Percentiles rank a stretch among this genome's conserved stretches.
phyloP scores from a whole-genome alignment of 1,140 invertebrate genomes.

The Bombus impatiens region DNA sequence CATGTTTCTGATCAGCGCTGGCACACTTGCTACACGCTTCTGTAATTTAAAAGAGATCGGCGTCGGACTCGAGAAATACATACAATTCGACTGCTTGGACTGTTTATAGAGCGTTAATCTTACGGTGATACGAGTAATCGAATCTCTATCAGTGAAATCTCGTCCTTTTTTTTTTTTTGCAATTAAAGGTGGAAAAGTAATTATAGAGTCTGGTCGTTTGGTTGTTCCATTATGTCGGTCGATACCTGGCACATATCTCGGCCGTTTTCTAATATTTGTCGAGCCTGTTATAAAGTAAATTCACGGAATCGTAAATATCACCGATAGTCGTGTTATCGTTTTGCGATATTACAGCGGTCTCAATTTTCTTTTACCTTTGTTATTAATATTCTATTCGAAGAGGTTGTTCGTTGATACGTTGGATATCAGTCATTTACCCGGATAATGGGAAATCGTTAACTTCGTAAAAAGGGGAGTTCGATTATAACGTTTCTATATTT shows the following conservation, averaged over 20 bases:
- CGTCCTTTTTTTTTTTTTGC: slow-evolving; percentile 5
- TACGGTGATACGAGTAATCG: slow-evolving; percentile 32
- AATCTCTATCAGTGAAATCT: neutral
- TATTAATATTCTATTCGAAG: neutral
- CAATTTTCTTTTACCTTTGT: neutral
- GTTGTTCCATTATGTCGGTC: neutral
- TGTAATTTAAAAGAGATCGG: slow-evolving; percentile 13
- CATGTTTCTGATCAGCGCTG: neutral
- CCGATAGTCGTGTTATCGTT: slow-evolving; percentile 39
- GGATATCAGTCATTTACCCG: no score
- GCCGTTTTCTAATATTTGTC: slow-evolving; percentile 38
- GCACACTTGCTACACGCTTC: neutral
- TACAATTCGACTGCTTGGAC: neutral
- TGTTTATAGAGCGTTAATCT: slow-evolving; percentile 34
- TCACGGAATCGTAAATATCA: slow-evolving; percentile 31
- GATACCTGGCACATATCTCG: neutral
- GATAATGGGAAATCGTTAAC: no score
- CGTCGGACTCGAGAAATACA: neutral
- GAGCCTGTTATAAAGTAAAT: slow-evolving; percentile 32
- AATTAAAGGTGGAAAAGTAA: slow-evolving; percentile 41
- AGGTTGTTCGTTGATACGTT: no score
- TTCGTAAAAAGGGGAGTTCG: no score
- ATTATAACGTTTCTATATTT: neutral
- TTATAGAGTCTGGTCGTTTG: neutral
- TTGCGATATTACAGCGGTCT: neutral